A percentile compares a stretch with the other conserved stretches of the same genome.
phyloP scores from a whole-genome alignment of 2,888 invertebrate genomes.

The Scaeva pyrastri region DNA sequence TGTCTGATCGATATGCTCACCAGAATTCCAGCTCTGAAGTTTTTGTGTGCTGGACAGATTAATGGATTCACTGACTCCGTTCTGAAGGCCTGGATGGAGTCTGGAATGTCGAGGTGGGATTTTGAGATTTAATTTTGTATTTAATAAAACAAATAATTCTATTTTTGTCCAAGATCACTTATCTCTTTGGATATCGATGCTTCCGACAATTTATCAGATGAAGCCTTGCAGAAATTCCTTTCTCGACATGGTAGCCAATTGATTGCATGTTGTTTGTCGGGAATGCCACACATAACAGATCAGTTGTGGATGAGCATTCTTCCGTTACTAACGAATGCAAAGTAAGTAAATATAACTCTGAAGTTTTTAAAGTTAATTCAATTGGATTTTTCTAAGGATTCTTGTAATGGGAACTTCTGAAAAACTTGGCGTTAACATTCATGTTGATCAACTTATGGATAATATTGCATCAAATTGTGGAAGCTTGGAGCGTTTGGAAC shows the following conservation, averaged over 20 bases:
- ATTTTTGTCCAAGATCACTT: slow-evolving; percentile 85
- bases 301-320: slow-evolving; percentile 98
- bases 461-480: slow-evolving; percentile 97
- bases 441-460: slow-evolving; percentile 99
- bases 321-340: slow-evolving; percentile 95
- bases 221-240: slow-evolving; percentile 95
- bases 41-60: slow-evolving; percentile 97
- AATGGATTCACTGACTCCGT: slow-evolving; percentile 99
- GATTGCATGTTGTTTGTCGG: slow-evolving; percentile 93
- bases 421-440: slow-evolving; percentile 97
- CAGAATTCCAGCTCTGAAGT: slow-evolving; percentile 92
- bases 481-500: slow-evolving; percentile 94
- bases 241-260: slow-evolving; percentile 95
- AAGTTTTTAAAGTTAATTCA: not conserved
- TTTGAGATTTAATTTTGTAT: not conserved
- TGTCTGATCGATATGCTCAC: slow-evolving; percentile 96
- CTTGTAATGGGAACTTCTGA: slow-evolving; percentile 99
- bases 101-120: slow-evolving; percentile 89
- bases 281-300: slow-evolving; percentile 99
- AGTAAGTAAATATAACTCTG: slow-evolving; percentile 85
- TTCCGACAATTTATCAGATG: slow-evolving; percentile 97
- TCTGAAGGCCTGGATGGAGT: slow-evolving; percentile 95
- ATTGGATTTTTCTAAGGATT: slow-evolving; percentile 87
- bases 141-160: not conserved
- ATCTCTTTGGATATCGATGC: slow-evolving; percentile 96